A percentile compares a stretch with the other conserved stretches of the same genome.
Conservation (phyloP, 2,113 vertebrate species). For the Lepidothrix coronata region DNA sequence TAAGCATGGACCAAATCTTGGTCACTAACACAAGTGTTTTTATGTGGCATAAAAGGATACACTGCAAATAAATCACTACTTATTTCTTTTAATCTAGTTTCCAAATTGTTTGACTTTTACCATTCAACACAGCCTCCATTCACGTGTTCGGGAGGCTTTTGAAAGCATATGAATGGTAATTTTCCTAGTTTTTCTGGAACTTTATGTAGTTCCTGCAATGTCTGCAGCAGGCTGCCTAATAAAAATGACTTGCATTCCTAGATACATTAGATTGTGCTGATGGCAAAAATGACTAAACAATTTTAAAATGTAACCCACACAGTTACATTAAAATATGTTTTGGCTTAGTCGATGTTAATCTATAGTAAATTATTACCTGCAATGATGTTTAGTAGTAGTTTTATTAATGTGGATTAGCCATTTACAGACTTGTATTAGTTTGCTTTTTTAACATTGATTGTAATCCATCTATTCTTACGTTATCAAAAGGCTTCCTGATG, state of each 20-base stretch:
- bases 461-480: neutral
- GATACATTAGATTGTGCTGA: neutral
- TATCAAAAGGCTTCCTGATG: neutral
- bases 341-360: neutral
- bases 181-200: conserved; percentile 31
- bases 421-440: neutral
- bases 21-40: neutral
- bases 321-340: neutral
- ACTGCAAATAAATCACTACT: neutral
- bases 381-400: neutral
- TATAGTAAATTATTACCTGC: neutral
- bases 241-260: conserved; percentile 51
- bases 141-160: neutral
- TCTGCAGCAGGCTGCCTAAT: conserved; percentile 18
- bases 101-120: neutral
- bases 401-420: neutral
- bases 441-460: neutral
- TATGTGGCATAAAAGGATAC: neutral
- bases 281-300: neutral
- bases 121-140: conserved; percentile 6
- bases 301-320: neutral
- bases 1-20: neutral
- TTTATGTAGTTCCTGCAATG: neutral
- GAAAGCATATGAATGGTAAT: conserved; percentile 8
- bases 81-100: neutral